phyloP scores from a whole-genome alignment of 2,113 vertebrate genomes.

The Chroicocephalus ridibundus region DNA sequence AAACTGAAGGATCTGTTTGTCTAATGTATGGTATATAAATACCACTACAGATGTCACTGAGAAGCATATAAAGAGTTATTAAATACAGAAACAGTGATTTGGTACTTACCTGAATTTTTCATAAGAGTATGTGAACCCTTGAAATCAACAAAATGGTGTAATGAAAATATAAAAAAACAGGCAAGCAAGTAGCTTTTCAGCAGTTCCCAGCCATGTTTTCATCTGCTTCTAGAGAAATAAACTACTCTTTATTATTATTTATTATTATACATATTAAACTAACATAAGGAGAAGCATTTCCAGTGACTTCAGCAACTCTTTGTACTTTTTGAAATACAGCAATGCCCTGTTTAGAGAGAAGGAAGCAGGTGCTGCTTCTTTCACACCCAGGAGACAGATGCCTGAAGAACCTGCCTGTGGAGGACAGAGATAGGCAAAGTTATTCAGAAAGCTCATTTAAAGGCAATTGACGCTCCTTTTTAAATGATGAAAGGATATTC shows the following conservation, averaged over 20 bases:
- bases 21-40: not conserved
- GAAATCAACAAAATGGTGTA: not conserved
- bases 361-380: not conserved
- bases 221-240: not conserved
- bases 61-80: not conserved
- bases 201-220: not conserved
- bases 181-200: not conserved
- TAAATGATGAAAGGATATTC: not conserved
- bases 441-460: not conserved
- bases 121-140: not conserved
- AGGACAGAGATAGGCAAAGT: not conserved
- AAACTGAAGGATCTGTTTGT: not conserved
- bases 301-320: not conserved
- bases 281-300: not conserved
- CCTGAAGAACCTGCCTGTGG: not conserved
- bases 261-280: not conserved
- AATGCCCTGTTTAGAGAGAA: not conserved
- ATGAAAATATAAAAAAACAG: not conserved
- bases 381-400: not conserved
- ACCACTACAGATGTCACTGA: not conserved
- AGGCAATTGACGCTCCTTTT: not conserved
- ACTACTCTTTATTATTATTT: not conserved
- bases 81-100: not conserved
- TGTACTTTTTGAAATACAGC: not conserved
- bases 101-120: not conserved